Evolutionary conservation across 2,113 vertebrate species (phyloP).

Genomic region (Percina caprodes): DNA sequence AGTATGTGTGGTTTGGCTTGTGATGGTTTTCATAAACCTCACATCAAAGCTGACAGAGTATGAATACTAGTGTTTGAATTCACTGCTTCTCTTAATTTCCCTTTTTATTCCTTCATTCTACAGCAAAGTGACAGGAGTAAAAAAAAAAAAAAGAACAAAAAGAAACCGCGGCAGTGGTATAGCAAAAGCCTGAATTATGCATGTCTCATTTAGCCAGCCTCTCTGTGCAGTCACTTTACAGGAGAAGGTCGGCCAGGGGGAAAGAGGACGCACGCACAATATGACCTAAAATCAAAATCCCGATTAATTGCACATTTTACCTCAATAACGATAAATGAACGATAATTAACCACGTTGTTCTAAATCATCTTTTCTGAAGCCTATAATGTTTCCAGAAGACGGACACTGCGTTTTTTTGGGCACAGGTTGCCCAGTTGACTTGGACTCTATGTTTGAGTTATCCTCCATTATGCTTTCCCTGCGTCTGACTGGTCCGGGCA

Average conservation of each 20-base stretch:
- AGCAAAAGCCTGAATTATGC: conserved; percentile 57
- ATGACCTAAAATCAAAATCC: too few species aligned
- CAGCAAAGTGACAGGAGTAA: conserved; percentile 41
- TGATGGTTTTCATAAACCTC: conserved; percentile 30
- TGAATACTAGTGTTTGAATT: conserved; percentile 38
- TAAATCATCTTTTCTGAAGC: too few species aligned
- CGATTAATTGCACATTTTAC: too few species aligned
- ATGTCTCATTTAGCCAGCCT: conserved; percentile 54
- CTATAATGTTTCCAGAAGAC: too few species aligned
- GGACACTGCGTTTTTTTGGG: too few species aligned
- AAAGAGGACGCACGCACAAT: conserved; percentile 33
- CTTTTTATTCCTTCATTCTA: conserved; percentile 15
- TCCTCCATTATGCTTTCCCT: too few species aligned
- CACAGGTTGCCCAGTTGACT: too few species aligned
- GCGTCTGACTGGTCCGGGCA: too few species aligned
- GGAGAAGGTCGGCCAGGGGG: conserved; percentile 51
- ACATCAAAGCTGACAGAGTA: conserved; percentile 19
- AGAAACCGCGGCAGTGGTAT: conserved; percentile 23
- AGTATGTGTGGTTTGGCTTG: conserved; percentile 34
- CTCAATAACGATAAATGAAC: too few species aligned
- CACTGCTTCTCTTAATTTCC: conserved; percentile 36
- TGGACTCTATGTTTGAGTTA: too few species aligned
- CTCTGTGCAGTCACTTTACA: conserved; percentile 43
- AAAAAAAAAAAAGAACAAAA: neutral
- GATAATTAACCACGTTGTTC: too few species aligned